A percentile compares a stretch with the other conserved stretches of the same genome.
phyloP scores from a whole-genome alignment of 1,140 invertebrate genomes.

The Whitmania pigra region DNA sequence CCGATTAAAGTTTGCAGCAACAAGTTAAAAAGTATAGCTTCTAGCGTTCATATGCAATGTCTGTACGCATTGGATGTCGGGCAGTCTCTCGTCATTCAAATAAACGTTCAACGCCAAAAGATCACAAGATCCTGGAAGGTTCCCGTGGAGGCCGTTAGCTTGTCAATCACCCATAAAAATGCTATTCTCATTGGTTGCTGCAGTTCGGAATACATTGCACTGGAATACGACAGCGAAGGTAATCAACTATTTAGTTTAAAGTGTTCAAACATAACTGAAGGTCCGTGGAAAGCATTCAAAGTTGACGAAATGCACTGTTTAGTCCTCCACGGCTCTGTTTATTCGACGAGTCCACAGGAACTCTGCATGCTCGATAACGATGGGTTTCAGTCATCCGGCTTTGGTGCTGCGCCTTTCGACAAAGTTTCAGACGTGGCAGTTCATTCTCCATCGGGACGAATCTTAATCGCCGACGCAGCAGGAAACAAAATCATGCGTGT shows the following conservation, averaged over 20 bases:
- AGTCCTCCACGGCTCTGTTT: background rate
- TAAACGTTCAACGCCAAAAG: background rate
- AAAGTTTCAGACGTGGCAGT: background rate
- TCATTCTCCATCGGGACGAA: background rate
- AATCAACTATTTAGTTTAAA: background rate
- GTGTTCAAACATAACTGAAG: background rate
- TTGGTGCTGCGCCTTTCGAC: background rate
- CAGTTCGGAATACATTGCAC: background rate
- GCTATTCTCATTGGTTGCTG: background rate
- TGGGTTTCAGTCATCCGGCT: background rate
- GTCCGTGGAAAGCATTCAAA: background rate
- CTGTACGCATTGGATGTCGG: background rate
- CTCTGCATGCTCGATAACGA: slow-evolving; percentile 5
- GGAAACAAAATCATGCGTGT: background rate
- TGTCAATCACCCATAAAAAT: background rate
- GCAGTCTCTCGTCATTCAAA: background rate
- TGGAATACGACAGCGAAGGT: background rate
- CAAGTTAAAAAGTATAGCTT: background rate
- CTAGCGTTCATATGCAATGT: background rate
- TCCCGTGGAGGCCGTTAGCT: background rate
- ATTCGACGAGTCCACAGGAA: background rate
- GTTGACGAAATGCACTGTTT: slow-evolving; percentile 2
- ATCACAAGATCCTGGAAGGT: background rate
- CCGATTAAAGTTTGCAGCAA: background rate
- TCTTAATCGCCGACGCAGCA: background rate